phyloP scores from a whole-genome alignment of 2,113 vertebrate genomes.

The Odocoileus virginianus region DNA sequence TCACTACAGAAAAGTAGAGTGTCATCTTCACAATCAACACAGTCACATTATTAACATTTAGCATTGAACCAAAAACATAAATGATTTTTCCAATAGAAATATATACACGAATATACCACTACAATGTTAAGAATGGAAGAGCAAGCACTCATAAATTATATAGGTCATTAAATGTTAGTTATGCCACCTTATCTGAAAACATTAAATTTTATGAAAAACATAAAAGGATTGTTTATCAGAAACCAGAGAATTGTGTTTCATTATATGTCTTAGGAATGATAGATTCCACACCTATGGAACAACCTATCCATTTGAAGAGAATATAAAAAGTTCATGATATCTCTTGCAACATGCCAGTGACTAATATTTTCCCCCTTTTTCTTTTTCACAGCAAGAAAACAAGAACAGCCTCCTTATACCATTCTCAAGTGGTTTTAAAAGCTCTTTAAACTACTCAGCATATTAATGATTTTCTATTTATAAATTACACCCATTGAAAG shows the following conservation, averaged over 20 bases:
- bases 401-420: constrained; percentile 40
- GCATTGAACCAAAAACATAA: not conserved
- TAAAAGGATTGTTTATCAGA: not conserved
- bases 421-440: constrained; percentile 72
- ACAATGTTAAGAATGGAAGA: not conserved
- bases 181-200: not conserved
- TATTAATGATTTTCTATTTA: constrained; percentile 78
- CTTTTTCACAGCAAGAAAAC: constrained; percentile 67
- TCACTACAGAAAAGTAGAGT: not conserved
- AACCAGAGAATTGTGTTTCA: not conserved
- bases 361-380: constrained; percentile 11
- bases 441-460: constrained; percentile 67
- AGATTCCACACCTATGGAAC: not conserved
- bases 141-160: not conserved
- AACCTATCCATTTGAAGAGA: not conserved
- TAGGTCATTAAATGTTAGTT: not conserved
- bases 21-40: constrained; percentile 8
- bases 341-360: not conserved
- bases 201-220: not conserved
- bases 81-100: constrained; percentile 15
- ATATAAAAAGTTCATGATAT: not conserved
- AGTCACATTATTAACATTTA: not conserved
- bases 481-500: constrained; percentile 65
- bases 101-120: not conserved
- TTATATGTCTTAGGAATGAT: not conserved